These are phyloP conservation scores for Cryptoblepharus egeriae DNA, from an alignment of 2,797 vertebrate genomes.

Conservation along the genomic window DNA sequence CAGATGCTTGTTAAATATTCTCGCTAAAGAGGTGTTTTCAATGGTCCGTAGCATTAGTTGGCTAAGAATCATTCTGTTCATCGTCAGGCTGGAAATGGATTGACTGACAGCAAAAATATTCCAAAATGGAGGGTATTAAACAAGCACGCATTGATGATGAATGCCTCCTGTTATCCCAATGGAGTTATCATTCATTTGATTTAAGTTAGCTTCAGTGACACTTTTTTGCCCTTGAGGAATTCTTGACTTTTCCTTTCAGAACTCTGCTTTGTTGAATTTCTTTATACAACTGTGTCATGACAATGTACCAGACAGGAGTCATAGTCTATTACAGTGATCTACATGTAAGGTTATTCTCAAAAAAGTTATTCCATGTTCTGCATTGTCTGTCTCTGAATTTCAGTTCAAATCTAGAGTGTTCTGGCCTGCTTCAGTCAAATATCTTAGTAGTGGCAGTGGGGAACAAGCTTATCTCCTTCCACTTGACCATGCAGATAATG, in stretches of 20 bases:
- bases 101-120: conserved; percentile 53
- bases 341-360: not conserved
- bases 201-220: conserved; percentile 34
- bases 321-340: not conserved
- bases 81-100: conserved; percentile 60
- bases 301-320: not conserved
- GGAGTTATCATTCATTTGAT: conserved; percentile 39
- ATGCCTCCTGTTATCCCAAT: conserved; percentile 20
- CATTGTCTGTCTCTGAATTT: not conserved
- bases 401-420: not conserved
- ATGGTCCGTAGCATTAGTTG: conserved; percentile 60
- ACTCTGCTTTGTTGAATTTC: conserved; percentile 18
- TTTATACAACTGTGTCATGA: not conserved
- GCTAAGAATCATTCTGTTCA: conserved; percentile 61
- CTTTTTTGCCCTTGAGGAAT: conserved; percentile 35
- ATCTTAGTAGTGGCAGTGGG: not conserved
- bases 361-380: not conserved
- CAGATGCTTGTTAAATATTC: conserved; percentile 17
- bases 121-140: conserved; percentile 46
- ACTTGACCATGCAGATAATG: not conserved
- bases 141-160: conserved; percentile 46
- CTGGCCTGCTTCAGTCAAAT: not conserved
- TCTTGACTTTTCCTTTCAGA: conserved; percentile 27
- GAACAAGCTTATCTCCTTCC: not conserved
- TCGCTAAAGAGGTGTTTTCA: conserved; percentile 42